These are phyloP conservation scores for Zygothrica quintamaculata DNA, from an alignment of 2,888 invertebrate genomes.

Conservation along the genomic window DNA sequence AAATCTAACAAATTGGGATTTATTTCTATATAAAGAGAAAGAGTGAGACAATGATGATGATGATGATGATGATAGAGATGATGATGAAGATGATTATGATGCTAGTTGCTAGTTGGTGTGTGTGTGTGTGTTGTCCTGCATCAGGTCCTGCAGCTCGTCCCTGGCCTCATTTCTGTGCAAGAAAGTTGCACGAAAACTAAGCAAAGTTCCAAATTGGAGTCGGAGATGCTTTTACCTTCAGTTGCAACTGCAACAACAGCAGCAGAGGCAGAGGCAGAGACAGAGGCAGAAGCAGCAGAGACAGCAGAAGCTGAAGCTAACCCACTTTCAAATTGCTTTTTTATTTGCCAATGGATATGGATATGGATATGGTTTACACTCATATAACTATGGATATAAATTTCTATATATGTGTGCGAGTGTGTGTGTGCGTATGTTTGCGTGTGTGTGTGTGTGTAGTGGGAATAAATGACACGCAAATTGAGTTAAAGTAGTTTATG, in stretches of 20 bases:
- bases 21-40: conserved; percentile 55
- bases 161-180: conserved; percentile 28
- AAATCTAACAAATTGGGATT: conserved; percentile 70
- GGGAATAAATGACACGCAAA: conserved; percentile 44
- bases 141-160: conserved; percentile 20
- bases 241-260: too few relatives aligned
- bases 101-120: too few relatives aligned
- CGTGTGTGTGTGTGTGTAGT: conserved; percentile 14
- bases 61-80: too few relatives aligned
- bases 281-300: conserved; percentile 13
- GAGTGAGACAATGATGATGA: conserved; percentile 1
- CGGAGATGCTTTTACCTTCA: conserved; percentile 23
- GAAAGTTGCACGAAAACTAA: conserved; percentile 19
- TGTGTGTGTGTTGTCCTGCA: too few relatives aligned
- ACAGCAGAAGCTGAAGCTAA: conserved; percentile 40
- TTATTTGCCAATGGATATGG: conserved; percentile 66
- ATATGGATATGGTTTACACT: conserved; percentile 38
- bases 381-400: conserved; percentile 35
- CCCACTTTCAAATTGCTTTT: conserved; percentile 73
- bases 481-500: conserved; percentile 64
- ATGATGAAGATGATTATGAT: conserved; percentile 3
- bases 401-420: conserved; percentile 12
- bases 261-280: background rate
- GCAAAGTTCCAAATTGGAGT: conserved; percentile 1
- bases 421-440: conserved; percentile 2